Conservation (phyloP, 2,888 invertebrate genomes). For the Drosophila paracracens region DNA sequence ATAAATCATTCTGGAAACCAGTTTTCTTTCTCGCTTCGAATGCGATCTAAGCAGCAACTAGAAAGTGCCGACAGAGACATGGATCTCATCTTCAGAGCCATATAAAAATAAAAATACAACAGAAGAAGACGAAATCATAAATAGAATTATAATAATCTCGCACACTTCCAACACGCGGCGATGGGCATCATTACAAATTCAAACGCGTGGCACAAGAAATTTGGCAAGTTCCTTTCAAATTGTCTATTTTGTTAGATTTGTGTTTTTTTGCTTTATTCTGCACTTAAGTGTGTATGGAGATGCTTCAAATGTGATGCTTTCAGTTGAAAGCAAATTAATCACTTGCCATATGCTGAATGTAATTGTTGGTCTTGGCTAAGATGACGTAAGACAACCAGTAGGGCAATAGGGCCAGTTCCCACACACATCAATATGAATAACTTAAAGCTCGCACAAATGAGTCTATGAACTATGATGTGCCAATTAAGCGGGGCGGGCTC, state of each 20-base stretch:
- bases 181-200: constrained; percentile 64
- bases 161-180: constrained; percentile 75
- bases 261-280: constrained; percentile 8
- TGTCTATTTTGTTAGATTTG: background rate
- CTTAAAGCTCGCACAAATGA: constrained; percentile 1
- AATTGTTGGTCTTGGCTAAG: constrained; percentile 18
- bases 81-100: constrained; percentile 56
- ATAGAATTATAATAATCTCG: constrained; percentile 54
- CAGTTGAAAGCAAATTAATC: constrained; percentile 53
- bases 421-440: constrained; percentile 26
- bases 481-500: constrained; percentile 50
- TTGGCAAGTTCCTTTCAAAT: constrained; percentile 65
- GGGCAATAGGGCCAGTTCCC: constrained; percentile 50
- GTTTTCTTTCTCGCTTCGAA: constrained; percentile 64
- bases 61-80: constrained; percentile 76
- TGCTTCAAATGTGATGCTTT: constrained; percentile 33
- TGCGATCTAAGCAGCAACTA: constrained; percentile 67
- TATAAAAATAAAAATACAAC: constrained; percentile 8
- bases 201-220: constrained; percentile 79
- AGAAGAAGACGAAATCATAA: constrained; percentile 37
- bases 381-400: constrained; percentile 63
- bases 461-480: constrained; percentile 38
- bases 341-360: constrained; percentile 11
- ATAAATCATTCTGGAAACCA: constrained; percentile 77
- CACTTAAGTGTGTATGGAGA: constrained; percentile 36